Evolutionary conservation across 2,113 vertebrate genomes (phyloP).

Genomic region (Glaucomys volans): DNA sequence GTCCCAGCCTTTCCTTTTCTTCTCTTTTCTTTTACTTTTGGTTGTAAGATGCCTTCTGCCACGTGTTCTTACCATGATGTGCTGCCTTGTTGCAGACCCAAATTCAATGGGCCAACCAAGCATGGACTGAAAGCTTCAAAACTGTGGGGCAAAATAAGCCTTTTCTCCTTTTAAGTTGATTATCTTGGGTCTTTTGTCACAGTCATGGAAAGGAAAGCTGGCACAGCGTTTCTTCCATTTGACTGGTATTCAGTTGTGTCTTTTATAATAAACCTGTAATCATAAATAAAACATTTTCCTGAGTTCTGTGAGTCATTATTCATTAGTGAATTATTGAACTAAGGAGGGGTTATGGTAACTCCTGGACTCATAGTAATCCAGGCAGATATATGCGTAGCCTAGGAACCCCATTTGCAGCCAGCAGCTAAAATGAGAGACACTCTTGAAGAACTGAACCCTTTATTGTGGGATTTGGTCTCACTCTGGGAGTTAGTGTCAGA

Average conservation of each 20-base stretch:
- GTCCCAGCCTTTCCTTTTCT: neutral
- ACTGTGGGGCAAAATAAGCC: neutral
- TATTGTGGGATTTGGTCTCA: neutral
- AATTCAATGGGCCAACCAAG: neutral
- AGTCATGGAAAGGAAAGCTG: neutral
- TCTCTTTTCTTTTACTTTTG: neutral
- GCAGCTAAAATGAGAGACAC: neutral
- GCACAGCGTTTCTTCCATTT: neutral
- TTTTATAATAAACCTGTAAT: neutral
- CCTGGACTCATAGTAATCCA: neutral
- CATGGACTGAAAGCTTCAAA: neutral
- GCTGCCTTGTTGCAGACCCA: neutral
- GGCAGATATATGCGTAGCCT: neutral
- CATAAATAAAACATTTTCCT: neutral
- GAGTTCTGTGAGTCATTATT: neutral
- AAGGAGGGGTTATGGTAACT: neutral
- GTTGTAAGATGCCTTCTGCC: neutral
- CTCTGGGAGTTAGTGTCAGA: neutral
- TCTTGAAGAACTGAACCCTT: neutral
- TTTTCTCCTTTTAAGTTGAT: neutral
- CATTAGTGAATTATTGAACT: neutral
- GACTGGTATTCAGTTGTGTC: neutral
- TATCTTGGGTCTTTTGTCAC: neutral
- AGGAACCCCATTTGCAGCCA: neutral
- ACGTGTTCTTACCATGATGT: neutral